Base-by-base conservation (phyloP, 2,797 vertebrate genomes). In the Heteromormyrus szaboi region DNA sequence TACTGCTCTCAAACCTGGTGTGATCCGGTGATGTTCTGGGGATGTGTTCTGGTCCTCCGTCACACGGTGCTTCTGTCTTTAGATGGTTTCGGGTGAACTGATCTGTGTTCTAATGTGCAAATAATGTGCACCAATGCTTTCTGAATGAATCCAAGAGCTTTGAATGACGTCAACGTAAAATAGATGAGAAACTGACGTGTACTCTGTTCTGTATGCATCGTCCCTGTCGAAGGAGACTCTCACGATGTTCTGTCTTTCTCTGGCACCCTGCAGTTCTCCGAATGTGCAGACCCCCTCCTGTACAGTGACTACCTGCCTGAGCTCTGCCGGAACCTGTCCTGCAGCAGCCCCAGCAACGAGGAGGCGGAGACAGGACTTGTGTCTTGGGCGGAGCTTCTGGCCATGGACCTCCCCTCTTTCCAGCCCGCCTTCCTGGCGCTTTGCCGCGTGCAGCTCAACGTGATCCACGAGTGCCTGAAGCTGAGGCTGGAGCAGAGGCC, bases 381-480 rank as follows among this genome's bases (percentile, higher is more conserved):
- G 1, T 98, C 97, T 0, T 98, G 98, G 97, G 96, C 97, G 88
- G 98, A 99, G 92, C 92, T 99, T 87, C 93, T 94, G 93, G 96
- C 97, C 91, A 99, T 99, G 98, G 97, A 99, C 92, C 95, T 99
- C 44, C 99, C 98, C 0, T 99, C 99, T 33, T 99, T 99, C 92
- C 96, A 97, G 87, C 97, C 98, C 0, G 99, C 99, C 0, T 99
- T 99, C 94, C 94, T 99, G 11, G 98, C 99, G 89, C 97, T 99
- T 72, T 99, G 99, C 90, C 96, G 99, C 29, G 98, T 99, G 86
- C 96, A 99, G 81, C 97, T 99, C 89, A 99, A 99, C 12, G 98
- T 99, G 90, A 99, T 99, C 93, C 99, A 99, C 4, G 99, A 99
- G 93, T 99, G 99, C 95, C 98, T 99, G 92, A 99, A 99, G 94